Conservation (phyloP, 1,140 invertebrate species). For the Solenopsis fugax region DNA sequence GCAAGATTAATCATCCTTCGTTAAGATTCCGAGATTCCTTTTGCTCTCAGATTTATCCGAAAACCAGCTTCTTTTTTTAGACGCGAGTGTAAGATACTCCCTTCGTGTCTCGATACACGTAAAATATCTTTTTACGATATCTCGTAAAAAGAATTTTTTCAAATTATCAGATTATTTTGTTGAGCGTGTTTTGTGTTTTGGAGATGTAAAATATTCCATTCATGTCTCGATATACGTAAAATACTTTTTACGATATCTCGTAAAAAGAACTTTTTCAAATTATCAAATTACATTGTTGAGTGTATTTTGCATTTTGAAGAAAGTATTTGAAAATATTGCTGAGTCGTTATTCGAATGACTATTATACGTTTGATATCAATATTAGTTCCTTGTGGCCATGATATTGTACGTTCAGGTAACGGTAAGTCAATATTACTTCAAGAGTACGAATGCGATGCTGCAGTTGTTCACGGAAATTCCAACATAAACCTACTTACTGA, state of each 20-base stretch:
- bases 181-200: background rate
- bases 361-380: background rate
- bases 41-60: background rate
- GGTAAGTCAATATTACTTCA: conserved; percentile 62
- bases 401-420: conserved; percentile 61
- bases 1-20: conserved; percentile 33
- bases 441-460: conserved; percentile 35
- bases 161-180: background rate
- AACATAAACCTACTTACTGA: conserved; percentile 59
- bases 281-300: background rate
- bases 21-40: conserved; percentile 8
- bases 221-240: background rate
- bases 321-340: background rate
- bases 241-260: background rate
- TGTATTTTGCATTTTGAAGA: background rate
- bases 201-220: background rate
- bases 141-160: background rate
- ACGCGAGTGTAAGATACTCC: background rate
- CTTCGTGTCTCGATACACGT: background rate
- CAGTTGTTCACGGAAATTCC: conserved; percentile 50
- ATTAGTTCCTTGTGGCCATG: conserved; percentile 31
- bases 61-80: background rate
- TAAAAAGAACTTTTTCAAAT: background rate
- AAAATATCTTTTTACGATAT: too few relatives aligned
- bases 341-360: background rate